Evolutionary conservation across 2,113 vertebrate genomes (phyloP).

Genomic region (Bagarius yarrelli): DNA sequence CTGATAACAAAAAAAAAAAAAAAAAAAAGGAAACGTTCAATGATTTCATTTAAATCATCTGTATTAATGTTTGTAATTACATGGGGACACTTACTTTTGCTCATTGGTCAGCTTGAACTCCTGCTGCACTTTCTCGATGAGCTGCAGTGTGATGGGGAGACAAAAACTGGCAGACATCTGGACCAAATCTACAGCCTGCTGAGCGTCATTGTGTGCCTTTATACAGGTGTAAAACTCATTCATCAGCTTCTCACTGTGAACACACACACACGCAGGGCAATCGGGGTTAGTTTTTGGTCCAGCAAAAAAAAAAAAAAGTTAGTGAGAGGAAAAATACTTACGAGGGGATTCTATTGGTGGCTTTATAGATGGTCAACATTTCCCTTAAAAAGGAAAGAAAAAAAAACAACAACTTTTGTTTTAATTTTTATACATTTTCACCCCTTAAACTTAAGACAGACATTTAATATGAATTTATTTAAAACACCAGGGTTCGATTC

Average conservation of each 20-base stretch:
- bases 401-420: not conserved
- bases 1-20: constrained; percentile 50
- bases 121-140: constrained; percentile 61
- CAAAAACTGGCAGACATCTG: constrained; percentile 77
- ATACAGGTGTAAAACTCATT: constrained; percentile 73
- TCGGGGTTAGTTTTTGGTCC: not conserved
- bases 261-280: not conserved
- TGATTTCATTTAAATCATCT: not conserved
- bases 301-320: not conserved
- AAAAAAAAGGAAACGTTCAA: no score
- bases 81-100: constrained; percentile 75
- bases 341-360: constrained; percentile 80
- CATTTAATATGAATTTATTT: no score
- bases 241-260: constrained; percentile 72
- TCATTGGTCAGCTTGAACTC: constrained; percentile 73
- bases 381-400: constrained; percentile 67
- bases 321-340: constrained; percentile 62
- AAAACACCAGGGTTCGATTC: no score
- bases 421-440: no score
- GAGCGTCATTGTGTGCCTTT: constrained; percentile 49
- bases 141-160: constrained; percentile 64
- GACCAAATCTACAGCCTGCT: constrained; percentile 78
- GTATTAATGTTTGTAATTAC: not conserved
- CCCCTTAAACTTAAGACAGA: no score
- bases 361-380: constrained; percentile 77